Evolutionary conservation across 2,888 invertebrate genomes (phyloP).

Genomic region (Isotomurus palustris): DNA sequence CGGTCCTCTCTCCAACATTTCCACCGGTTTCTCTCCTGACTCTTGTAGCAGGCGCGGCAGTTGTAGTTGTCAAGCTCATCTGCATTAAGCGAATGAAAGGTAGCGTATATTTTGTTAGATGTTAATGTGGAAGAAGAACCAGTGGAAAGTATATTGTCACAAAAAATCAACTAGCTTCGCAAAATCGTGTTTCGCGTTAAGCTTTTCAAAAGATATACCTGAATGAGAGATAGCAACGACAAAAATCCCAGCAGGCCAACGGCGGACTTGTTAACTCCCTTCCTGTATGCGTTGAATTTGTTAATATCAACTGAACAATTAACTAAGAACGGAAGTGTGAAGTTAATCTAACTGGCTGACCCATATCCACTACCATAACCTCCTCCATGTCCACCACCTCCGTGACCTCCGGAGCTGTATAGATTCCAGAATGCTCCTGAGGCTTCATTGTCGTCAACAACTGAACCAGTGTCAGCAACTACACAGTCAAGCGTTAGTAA

Average conservation of each 20-base stretch:
- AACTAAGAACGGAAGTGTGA: too few species aligned
- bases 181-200: too few species aligned
- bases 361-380: constrained; percentile 2
- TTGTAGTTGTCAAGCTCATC: not conserved
- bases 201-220: too few species aligned
- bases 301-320: too few species aligned
- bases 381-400: constrained; percentile 6
- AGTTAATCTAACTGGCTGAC: not conserved
- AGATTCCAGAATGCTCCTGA: not conserved
- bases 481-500: not conserved
- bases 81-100: too few species aligned
- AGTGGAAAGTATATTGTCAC: too few species aligned
- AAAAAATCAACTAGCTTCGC: too few species aligned
- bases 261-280: constrained; percentile 8
- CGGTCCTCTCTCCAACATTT: not conserved
- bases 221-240: constrained; percentile 6
- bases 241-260: constrained; percentile 10
- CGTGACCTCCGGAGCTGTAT: not conserved
- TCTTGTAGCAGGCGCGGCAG: not conserved
- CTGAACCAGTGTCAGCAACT: not conserved
- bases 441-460: not conserved
- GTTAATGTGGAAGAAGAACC: too few species aligned
- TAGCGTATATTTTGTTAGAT: too few species aligned
- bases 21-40: not conserved
- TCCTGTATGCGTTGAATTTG: constrained; percentile 2